Evolutionary conservation across 2,797 vertebrate species (phyloP), one percentile per base, ranked within the genome.

Genomic region (Distichodus sexfasciatus): DNA sequence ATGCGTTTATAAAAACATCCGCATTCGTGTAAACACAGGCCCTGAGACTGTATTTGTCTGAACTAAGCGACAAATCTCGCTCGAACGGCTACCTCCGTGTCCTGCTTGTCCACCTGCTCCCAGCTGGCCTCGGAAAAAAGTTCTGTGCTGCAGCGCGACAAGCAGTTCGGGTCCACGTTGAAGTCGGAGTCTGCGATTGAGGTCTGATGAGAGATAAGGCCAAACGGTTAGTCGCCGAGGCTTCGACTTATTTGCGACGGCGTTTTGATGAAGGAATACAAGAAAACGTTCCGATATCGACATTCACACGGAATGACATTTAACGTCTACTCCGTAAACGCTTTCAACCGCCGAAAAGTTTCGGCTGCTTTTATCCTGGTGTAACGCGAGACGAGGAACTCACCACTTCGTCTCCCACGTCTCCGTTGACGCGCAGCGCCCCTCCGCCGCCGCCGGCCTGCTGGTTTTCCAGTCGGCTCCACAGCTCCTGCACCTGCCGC

Each of bases 41-140:
- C n/a, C n/a, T n/a, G n/a, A n/a, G n/a, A n/a, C n/a, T n/a, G n/a
- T n/a, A n/a, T n/a, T n/a, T n/a, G n/a, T n/a, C n/a, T n/a, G n/a
- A n/a, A n/a, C n/a, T n/a, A n/a, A n/a, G n/a, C n/a, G n/a, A n/a
- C n/a, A n/a, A n/a, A n/a, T n/a, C n/a, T n/a, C n/a, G n/a, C n/a
- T n/a, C n/a, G n/a, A n/a, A n/a, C n/a, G n/a, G 79, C 76, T 75
- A 97, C 96, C 94, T 98, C 95, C 17, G 94, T 92, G 88, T 99
- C 96, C 86, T 95, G 94, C 87, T 95, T 98, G 91, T 98, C 96
- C 91, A 99, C 95, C 92, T 98, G 96, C 77, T 99, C 97, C 97
- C 97, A 99, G 92, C 96, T 98, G 88, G 94, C 91, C 91, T 99
- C 97, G 53, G 96, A 98, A 89, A 98, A 96, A 80, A 96, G 90